Base-by-base conservation (phyloP, 2,797 vertebrate species). In the Chiroxiphia lanceolata region DNA sequence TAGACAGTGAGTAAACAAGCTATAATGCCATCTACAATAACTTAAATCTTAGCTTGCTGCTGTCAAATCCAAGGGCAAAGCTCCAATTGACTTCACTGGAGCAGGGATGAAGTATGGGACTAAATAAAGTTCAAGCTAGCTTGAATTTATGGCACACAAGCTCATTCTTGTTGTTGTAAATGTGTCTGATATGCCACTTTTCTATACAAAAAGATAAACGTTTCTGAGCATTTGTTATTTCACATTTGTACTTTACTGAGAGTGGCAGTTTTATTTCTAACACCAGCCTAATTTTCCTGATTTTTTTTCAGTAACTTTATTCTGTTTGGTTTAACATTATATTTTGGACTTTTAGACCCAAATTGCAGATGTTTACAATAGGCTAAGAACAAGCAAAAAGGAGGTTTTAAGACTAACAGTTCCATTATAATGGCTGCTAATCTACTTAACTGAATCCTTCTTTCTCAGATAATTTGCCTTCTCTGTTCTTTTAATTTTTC, bases 381-480 rank as follows among this genome's bases (percentile, higher is more conserved):
- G 56, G 22, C 45, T 50, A 54, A 23, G 26, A 18, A 47, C 84
- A 83, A 85, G 57, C 78, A 76, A 75, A 95, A 90, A 57, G 2
- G 44, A 81, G 11, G 17, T 14, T 81, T 84, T 70, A 94, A 83
- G 56, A 71, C 31, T 71, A 91, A 42, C 23, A 40, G 2, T 86
- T 88, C 17, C 11, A 13, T 69, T 88, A 53, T 81, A 90, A 87
- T 90, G 23, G 40, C 42, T 80, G 10, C 23, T 96, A 92, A 93
- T 91, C 74, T 89, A 59, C 79, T 95, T 93, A 92, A 71, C 26
- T 40, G 71, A 91, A 78, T 89, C 48, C 27, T 85, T 64, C 77
- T 89, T 92, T 94, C 50, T 87, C 27, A 88, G 83, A 84, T 61
- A 87, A 76, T 93, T 95, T 95, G 8, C 47, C 31, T 91, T 93